Base-by-base conservation (phyloP, 2,113 vertebrate species). In the Tragelaphus scriptus region DNA sequence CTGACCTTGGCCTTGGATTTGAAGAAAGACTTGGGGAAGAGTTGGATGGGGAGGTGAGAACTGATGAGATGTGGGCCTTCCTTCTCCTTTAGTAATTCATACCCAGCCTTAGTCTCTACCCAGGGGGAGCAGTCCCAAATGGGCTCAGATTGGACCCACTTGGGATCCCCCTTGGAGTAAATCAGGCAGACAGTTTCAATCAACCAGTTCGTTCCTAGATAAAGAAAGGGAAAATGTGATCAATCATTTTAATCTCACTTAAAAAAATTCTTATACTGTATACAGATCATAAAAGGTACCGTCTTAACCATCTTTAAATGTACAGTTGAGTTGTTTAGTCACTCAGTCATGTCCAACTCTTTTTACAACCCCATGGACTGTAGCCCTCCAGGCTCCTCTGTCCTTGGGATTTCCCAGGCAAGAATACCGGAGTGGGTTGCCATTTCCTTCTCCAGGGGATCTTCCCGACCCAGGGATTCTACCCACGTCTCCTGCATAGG, bases 151-250 rank as follows among this genome's bases (percentile, higher is more conserved):
- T 98, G 98, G 0, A 99, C 71, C 15, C 98, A 98, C 0, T 97
- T 98, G 49, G 98, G 81, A 86, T 99, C 99, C 6, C 99, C 99
- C 0, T 99, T 99, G 94, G 98, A 99, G 8, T 98, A 95, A 68
- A 99, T 96, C 91, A 99, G 95, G 0, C 98, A 99, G 56, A 99
- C 59, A 71, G 99, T 99, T 96, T 99, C 99, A n/a, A 99, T 98
- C 98, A 99, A 98, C 99, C 99, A 99, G 82, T 98, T 93, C 10
- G 99, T 99, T 75, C 94, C 96, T 98, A 30, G 15, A 51, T 4
- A 30, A 82, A 55, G 25, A 91, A 79, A 3, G 1, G 44, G 79
- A 91, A 59, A 30, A 21, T 1, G 19, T 15, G 12, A 5, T 49
- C 17, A 88, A 3, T 61, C 30, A 7, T 36, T 53, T 71, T n/a